Evolutionary conservation across 2,888 invertebrate species (phyloP).

Genomic region (Drosophila anomalipes): DNA sequence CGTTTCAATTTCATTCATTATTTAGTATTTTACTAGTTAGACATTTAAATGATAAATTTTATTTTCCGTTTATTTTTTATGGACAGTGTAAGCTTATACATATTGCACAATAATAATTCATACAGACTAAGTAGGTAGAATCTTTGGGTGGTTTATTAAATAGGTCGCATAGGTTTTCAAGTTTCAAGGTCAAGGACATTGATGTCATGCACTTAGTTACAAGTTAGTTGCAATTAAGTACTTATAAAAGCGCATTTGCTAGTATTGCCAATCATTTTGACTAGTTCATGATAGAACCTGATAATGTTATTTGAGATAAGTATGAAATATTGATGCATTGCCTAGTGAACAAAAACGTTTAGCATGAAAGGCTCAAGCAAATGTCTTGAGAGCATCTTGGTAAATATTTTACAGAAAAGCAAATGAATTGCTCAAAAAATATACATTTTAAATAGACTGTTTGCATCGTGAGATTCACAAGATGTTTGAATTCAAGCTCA

Average conservation of each 20-base stretch:
- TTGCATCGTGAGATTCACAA: neutral
- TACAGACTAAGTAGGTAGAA: constrained; percentile 57
- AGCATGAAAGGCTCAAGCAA: neutral
- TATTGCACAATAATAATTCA: constrained; percentile 54
- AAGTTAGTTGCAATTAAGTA: constrained; percentile 13
- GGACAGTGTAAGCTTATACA: constrained; percentile 62
- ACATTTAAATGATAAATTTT: constrained; percentile 63
- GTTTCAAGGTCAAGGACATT: constrained; percentile 22
- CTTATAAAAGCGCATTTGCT: constrained; percentile 33
- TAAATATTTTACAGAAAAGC: neutral
- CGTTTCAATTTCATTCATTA: constrained; percentile 72
- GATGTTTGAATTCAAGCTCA: neutral
- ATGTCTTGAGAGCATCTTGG: neutral
- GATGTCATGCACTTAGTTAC: constrained; percentile 6
- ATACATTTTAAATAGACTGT: neutral
- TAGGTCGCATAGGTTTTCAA: constrained; percentile 65
- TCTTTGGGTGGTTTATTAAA: constrained; percentile 64
- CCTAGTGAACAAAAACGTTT: neutral
- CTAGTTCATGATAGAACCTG: constrained; percentile 19
- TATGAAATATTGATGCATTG: neutral
- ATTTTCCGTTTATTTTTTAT: constrained; percentile 28
- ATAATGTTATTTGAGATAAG: constrained; percentile 9
- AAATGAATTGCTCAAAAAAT: neutral
- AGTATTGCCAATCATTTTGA: constrained; percentile 35
- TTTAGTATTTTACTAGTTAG: constrained; percentile 68